These are phyloP conservation scores for Mus musculus DNA, from an alignment of 2,113 vertebrate genomes.

Conservation along the genomic window DNA sequence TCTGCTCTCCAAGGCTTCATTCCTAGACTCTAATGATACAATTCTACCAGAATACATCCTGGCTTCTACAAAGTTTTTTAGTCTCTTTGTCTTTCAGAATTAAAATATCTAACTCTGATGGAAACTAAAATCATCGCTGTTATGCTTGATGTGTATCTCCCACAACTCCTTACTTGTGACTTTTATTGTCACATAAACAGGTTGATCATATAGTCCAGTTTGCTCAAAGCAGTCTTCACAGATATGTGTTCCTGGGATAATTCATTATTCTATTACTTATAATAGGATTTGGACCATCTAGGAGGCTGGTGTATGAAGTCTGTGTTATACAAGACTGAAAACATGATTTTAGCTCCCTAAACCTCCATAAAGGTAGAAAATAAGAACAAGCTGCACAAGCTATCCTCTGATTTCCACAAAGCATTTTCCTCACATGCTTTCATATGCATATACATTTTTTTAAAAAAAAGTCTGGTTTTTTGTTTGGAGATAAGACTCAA, in stretches of 20 bases:
- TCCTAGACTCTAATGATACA: not conserved
- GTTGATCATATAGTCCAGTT: not conserved
- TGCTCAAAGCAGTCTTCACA: not conserved
- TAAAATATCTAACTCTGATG: not conserved
- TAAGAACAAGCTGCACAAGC: not conserved
- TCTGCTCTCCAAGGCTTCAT: conserved; percentile 6
- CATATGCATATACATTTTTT: not conserved
- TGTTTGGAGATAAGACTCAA: not conserved
- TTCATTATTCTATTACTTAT: conserved; percentile 8
- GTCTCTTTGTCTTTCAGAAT: not conserved
- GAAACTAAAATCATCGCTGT: not conserved
- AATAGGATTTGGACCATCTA: not conserved
- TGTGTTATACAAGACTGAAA: not conserved
- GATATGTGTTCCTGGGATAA: not conserved
- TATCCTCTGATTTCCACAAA: not conserved
- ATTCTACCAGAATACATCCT: conserved; percentile 4
- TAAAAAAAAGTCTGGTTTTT: not conserved
- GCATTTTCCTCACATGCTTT: no score
- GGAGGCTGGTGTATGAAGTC: not conserved
- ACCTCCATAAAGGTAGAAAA: not conserved
- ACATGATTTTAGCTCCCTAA: not conserved
- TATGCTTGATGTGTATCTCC: conserved; percentile 26
- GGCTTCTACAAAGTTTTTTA: not conserved
- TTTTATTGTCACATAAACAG: not conserved
- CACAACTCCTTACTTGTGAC: not conserved